A percentile compares a stretch with the other conserved stretches of the same genome.
These are phyloP conservation scores for Papilio demoleus DNA, from an alignment of 2,888 invertebrate genomes.

Conservation along the genomic window DNA sequence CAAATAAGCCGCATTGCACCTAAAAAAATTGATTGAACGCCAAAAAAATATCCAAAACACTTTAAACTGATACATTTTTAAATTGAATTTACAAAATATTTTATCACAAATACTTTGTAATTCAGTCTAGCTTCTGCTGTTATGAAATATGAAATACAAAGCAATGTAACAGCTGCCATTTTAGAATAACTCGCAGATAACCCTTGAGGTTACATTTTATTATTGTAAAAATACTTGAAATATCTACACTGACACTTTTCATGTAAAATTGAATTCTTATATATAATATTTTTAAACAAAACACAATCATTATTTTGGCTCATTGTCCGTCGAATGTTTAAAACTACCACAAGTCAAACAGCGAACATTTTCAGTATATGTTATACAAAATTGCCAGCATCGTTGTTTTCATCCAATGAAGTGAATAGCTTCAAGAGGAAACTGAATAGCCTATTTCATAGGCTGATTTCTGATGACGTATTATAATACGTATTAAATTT, in stretches of 20 bases:
- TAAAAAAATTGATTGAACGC: background rate
- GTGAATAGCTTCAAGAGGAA: no score
- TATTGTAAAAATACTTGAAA: background rate
- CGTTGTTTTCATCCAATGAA: no score
- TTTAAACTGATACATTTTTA: background rate
- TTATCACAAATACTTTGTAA: constrained; percentile 20
- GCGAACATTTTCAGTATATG: no score
- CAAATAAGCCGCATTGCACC: constrained; percentile 1
- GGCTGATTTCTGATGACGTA: no score
- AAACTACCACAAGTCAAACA: no score
- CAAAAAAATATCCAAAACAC: background rate
- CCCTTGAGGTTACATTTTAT: constrained; percentile 19
- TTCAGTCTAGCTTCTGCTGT: constrained; percentile 11
- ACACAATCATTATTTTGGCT: background rate
- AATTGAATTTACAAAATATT: constrained; percentile 15
- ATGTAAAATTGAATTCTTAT: background rate
- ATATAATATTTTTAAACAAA: background rate
- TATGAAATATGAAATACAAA: constrained; percentile 33
- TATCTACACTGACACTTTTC: background rate
- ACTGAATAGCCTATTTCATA: no score
- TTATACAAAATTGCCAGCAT: no score
- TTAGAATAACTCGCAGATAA: background rate
- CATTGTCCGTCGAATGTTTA: background rate
- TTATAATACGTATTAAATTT: no score
- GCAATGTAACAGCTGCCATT: constrained; percentile 31